phyloP scores from a whole-genome alignment of 1,140 invertebrate genomes.

The Holcopasites calliopsidis region DNA sequence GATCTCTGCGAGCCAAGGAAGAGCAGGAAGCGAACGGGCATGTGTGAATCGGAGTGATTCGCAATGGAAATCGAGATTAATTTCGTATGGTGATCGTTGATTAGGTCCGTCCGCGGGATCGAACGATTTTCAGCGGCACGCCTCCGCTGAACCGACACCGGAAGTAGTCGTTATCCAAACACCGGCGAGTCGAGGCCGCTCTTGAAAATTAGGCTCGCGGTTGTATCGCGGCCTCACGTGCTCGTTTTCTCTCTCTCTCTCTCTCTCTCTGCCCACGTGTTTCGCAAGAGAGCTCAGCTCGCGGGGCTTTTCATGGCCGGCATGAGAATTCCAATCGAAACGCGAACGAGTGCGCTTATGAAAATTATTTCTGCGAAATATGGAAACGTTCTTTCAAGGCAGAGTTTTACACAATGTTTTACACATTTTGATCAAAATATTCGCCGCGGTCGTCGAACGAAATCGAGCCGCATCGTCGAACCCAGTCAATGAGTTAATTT shows the following conservation, averaged over 20 bases:
- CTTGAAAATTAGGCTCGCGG: slow-evolving; percentile 58
- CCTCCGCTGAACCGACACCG: slow-evolving; percentile 46
- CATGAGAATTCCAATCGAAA: no score
- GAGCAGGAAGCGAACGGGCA: not conserved
- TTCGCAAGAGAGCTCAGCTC: slow-evolving; percentile 40
- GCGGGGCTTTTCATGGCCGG: not conserved
- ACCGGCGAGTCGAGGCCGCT: slow-evolving; percentile 50
- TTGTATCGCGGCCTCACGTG: slow-evolving; percentile 20
- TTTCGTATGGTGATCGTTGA: not conserved
- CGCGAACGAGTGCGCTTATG: no score
- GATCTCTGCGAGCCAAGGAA: not conserved
- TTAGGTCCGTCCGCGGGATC: slow-evolving; percentile 32
- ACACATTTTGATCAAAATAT: no score
- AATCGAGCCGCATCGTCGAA: no score
- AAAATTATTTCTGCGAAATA: no score
- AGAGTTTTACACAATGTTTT: no score
- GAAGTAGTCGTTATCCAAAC: slow-evolving; percentile 56
- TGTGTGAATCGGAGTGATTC: not conserved
- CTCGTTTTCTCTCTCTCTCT: no score
- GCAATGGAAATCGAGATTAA: not conserved
- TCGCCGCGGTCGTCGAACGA: no score
- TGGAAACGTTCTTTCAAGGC: no score
- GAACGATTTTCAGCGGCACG: slow-evolving; percentile 27
- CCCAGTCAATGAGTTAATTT: no score
- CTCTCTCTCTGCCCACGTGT: slow-evolving; percentile 35